Base-by-base conservation (phyloP, 2,797 vertebrate species). In the Melopsittacus undulatus region DNA sequence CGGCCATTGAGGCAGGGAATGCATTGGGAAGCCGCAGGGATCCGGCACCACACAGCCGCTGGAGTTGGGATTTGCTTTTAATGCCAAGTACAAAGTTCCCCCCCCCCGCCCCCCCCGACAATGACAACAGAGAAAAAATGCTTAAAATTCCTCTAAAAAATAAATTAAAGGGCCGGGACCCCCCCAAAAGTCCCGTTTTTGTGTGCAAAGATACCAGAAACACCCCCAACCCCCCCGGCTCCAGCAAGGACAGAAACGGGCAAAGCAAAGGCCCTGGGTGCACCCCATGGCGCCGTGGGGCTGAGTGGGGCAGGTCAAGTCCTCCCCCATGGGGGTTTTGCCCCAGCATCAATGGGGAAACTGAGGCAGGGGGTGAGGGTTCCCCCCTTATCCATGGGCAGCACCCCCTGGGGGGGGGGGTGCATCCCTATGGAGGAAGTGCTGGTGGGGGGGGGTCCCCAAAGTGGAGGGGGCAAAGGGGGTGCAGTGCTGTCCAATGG, bases 131-230 rank as follows among this genome's bases (percentile, higher is more conserved):
- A 56, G 38, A n/a, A 23, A 42, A 42, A 68, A 54, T 63, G 69
- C 57, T 83, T 83, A 77, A 89, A 89, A 89, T 63, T 83, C 79
- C 83, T 89, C 73, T 51, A 83, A 77, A 89, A 89, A 89, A 89
- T 89, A 89, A 89, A 89, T 89, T 83, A 89, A 89, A 83, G 38
- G 43, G 49, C 83, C 49, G 66, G 66, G 87, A 72, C 17, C 29
- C 73, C 59, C 80, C 52, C 80, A 72, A 51, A 27, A 43, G 13
- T 7, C 70, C 74, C 88, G 74, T 67, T 90, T 61, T 67, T 90
- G 80, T 90, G 88, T 84, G 88, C 88, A 84, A 90, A 90, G 88
- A 90, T 67, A 90, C 45, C 83, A 79, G 67, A 84, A 40, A 67
- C 78, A 15, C 81, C 74, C 74, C 81, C 67, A 67, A 74, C 38